Conservation (phyloP, 2,888 invertebrate species). For the Allygus modestus region DNA sequence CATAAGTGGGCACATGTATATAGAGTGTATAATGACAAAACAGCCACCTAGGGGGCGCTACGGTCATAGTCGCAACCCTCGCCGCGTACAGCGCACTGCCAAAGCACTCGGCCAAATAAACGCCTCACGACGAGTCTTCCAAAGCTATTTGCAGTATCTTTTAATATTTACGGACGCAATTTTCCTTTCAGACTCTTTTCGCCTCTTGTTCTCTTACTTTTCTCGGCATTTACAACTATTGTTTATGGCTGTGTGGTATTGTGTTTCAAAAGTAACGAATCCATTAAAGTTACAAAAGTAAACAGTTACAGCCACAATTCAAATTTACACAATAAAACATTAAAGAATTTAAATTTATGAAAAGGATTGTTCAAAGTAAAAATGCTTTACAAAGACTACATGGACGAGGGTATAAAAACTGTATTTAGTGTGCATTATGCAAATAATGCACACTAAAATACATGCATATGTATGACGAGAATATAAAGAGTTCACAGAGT, state of each 20-base stretch:
- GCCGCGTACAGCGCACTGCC: not conserved
- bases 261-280: no score
- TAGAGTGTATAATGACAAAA: constrained; percentile 16
- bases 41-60: not conserved
- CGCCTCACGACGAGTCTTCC: not conserved
- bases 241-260: not conserved
- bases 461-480: no score
- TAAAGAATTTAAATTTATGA: no score
- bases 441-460: no score
- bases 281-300: no score
- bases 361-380: no score
- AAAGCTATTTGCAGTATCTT: constrained; percentile 35
- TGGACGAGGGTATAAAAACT: no score
- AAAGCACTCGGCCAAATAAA: not conserved
- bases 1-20: constrained; percentile 24
- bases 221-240: not conserved
- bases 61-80: not conserved
- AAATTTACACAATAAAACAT: no score
- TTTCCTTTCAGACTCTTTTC: constrained; percentile 4
- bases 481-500: no score
- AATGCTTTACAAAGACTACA: no score
- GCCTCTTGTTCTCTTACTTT: not conserved
- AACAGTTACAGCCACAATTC: no score
- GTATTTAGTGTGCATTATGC: no score
- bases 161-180: constrained; percentile 31